Evolutionary conservation across 2,797 vertebrate genomes (phyloP).

Genomic region (Uromys caudimaculatus): DNA sequence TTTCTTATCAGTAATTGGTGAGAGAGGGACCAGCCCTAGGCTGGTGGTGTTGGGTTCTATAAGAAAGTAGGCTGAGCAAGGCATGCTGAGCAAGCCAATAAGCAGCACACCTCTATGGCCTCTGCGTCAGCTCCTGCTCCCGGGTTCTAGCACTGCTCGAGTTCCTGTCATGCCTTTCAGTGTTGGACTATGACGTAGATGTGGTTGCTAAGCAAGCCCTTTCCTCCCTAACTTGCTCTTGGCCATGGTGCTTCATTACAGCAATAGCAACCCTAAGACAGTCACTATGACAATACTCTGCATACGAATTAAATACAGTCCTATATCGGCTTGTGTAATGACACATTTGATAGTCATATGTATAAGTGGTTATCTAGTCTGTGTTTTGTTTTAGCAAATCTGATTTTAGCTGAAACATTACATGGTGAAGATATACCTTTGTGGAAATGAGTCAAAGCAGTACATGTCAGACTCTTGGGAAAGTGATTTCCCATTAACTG

Average conservation of each 20-base stretch:
- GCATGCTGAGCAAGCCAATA: not conserved
- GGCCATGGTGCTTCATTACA: not conserved
- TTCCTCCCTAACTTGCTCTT: not conserved
- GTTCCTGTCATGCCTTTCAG: not conserved
- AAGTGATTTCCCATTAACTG: not conserved
- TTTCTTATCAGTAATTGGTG: not conserved
- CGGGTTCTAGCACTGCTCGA: not conserved
- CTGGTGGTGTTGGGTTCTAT: not conserved
- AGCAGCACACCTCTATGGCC: not conserved
- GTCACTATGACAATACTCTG: not conserved
- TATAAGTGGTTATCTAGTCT: not conserved
- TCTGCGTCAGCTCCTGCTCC: not conserved
- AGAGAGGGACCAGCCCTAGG: not conserved
- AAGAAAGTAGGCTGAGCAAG: not conserved
- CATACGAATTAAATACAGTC: not conserved
- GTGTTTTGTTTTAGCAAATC: not conserved
- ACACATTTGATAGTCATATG: not conserved
- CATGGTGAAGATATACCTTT: not conserved
- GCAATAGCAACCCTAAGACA: not conserved
- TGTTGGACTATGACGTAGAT: not conserved
- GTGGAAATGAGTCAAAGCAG: not conserved
- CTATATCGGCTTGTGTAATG: not conserved
- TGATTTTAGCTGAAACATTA: not conserved
- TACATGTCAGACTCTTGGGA: not conserved
- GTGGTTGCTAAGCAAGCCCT: not conserved